phyloP scores from a whole-genome alignment of 1,140 invertebrate species.

The Drosophila malerkotliana region DNA sequence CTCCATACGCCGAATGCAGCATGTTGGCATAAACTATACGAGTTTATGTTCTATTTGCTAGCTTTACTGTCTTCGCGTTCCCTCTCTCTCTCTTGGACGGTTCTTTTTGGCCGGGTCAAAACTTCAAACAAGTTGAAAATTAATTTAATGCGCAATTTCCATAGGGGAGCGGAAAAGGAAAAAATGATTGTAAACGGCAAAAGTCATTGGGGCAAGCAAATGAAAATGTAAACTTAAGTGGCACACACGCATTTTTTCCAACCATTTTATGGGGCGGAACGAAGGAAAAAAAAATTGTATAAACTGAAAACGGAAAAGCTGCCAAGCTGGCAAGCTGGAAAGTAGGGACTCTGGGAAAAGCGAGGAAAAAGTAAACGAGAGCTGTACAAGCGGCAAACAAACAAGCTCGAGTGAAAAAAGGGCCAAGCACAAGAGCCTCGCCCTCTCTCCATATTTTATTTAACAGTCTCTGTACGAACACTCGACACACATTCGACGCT shows the following conservation, averaged over 20 bases:
- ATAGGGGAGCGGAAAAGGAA: conserved; percentile 44
- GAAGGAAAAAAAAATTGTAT: conserved; percentile 7
- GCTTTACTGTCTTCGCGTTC: conserved; percentile 31
- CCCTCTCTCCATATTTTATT: conserved; percentile 72
- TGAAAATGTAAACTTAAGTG: conserved; percentile 81
- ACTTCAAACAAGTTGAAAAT: conserved; percentile 80
- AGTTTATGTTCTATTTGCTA: conserved; percentile 68
- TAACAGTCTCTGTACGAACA: conserved; percentile 68
- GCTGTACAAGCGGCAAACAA: conserved; percentile 62
- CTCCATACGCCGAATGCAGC: conserved; percentile 29
- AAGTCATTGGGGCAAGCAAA: conserved; percentile 77
- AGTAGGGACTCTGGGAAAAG: conserved; percentile 21
- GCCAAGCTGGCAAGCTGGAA: neutral
- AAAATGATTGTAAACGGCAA: conserved; percentile 80
- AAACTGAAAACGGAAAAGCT: conserved; percentile 2
- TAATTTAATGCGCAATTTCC: conserved; percentile 78
- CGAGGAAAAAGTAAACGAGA: conserved; percentile 54
- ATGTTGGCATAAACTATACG: conserved; percentile 69
- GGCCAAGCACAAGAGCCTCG: conserved; percentile 54
- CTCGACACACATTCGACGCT: conserved; percentile 78
- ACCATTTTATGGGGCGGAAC: conserved; percentile 43
- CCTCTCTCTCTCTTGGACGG: neutral
- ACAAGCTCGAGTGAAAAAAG: conserved; percentile 54
- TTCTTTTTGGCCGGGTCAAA: conserved; percentile 51
- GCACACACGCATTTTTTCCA: conserved; percentile 63